Base-by-base conservation (phyloP, 2,113 vertebrate genomes). In the Sisor rabdophorus region DNA sequence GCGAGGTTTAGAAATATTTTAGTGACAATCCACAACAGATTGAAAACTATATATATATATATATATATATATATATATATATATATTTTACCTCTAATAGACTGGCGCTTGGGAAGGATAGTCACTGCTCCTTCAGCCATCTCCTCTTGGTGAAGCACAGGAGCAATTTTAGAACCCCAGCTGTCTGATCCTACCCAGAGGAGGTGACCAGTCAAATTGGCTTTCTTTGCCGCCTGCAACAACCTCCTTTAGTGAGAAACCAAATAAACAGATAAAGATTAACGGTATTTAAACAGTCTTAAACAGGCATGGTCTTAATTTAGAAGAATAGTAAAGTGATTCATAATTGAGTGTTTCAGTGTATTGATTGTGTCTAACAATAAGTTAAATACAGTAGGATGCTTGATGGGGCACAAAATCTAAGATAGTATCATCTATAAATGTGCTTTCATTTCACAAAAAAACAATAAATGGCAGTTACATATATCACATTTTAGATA, bases 161-260 rank as follows among this genome's bases (percentile, higher is more conserved):
- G 97, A 2, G 95, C 89, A 1, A 94, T 97, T 90, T 99, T 99
- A 79, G 96, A 98, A 81, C 97, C 97, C 97, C 96, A 98, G 89
- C 97, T 98, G 89, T 98, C 97, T 0, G 97, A 98, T 63, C 97
- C 97, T 91, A 99, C 96, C 96, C 96, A 99, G 91, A 99, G 94
- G 87, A 99, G 98, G 83, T 99, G 96, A 44, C 95, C 95, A 0
- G 94, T 98, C 91, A 96, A 95, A 87, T 98, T 99, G 6, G 95
- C 95, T 86, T 92, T 94, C 85, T 95, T 96, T 4, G 95, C 96
- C 0, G 97, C 95, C 80, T 95, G 93, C 77, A 99, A 91, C n/a
- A 99, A 93, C 68, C 93, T 91, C 87, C 97, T 99, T 87, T 50
- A 73, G 53, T 55, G 1, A 67, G 56, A 81, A 36, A 26, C 58